Evolutionary conservation across 2,888 invertebrate species (phyloP), one percentile per base, ranked within the genome.

Genomic region (Amphipyra berbera): DNA sequence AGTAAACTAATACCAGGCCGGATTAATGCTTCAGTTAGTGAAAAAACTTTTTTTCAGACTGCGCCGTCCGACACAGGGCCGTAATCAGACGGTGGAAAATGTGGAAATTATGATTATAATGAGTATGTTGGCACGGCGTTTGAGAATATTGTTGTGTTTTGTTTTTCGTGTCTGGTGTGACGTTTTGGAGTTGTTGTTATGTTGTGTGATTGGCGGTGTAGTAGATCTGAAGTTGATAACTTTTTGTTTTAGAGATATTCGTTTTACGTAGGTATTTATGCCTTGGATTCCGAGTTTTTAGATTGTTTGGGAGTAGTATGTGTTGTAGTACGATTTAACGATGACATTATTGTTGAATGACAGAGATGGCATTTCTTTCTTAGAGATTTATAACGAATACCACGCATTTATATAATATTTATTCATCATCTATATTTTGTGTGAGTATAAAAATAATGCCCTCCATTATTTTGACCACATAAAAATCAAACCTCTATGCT

Each of bases 21-120:
- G 95, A 95, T 95, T 95, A 95, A 95, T 95, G 94, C 95, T 94
- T 94, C 95, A 95, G 95, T 95, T 95, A 94, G 95, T 95, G 94
- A 95, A 95, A 94, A 95, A 95, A 93, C 89, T 93, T 95, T 95
- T 91, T 95, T 95, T 94, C 94, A 95, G 94, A 89, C 92, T 91
- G 88, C 93, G 90, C 93, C 93, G 94, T 89, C 93, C 94, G 89
- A 79, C 79, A 68, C 95, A 93, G 94, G 92, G 90, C 53, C 86
- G 94, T 76, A 90, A 83, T 92, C 76, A 78, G 78, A 69, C 66
- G 13, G 64, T 73, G 78, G 78, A 79, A 82, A 78, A 82, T 75
- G 73, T 73, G 76, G 65, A 81, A 82, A 78, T 82, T 76, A 69
- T 73, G 61, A 73, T 79, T 37, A 67, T 77, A 76, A 73, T 75